Percentiles rank a stretch among this genome's conserved stretches.
Conservation (phyloP, 1,140 invertebrate genomes). For the Branchinecta lindahli region DNA sequence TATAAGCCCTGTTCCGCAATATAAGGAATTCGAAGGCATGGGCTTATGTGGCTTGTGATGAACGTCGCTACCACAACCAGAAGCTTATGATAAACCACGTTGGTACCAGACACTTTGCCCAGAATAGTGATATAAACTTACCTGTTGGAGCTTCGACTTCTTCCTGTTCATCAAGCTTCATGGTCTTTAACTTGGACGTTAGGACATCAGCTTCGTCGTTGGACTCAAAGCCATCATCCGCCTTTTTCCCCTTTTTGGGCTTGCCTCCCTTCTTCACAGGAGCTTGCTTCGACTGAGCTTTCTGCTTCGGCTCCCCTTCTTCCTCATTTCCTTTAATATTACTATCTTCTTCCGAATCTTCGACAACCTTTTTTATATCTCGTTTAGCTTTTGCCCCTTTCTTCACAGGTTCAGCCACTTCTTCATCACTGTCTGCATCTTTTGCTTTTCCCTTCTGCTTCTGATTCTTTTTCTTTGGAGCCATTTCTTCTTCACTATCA, state of each 20-base stretch:
- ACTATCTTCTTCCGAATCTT: constrained; percentile 19
- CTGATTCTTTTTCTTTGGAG: constrained; percentile 15
- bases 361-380: constrained; percentile 29
- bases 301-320: constrained; percentile 23
- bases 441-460: constrained; percentile 12
- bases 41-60: too few relatives aligned
- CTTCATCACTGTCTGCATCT: constrained; percentile 17
- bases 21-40: too few relatives aligned
- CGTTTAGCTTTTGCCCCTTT: constrained; percentile 22
- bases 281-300: constrained; percentile 19
- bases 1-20: too few relatives aligned
- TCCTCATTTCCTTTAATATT: constrained; percentile 18
- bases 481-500: constrained; percentile 23
- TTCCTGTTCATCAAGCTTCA: background rate
- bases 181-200: background rate
- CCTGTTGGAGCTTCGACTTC: background rate
- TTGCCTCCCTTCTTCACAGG: constrained; percentile 25
- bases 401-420: constrained; percentile 16
- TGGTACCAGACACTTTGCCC: too few relatives aligned
- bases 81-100: too few relatives aligned
- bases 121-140: too few relatives aligned
- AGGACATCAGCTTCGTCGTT: constrained; percentile 19
- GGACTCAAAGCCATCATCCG: constrained; percentile 16
- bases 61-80: too few relatives aligned
- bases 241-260: constrained; percentile 22